Evolutionary conservation across 2,888 invertebrate genomes (phyloP).

Genomic region (Chouioia cunea): DNA sequence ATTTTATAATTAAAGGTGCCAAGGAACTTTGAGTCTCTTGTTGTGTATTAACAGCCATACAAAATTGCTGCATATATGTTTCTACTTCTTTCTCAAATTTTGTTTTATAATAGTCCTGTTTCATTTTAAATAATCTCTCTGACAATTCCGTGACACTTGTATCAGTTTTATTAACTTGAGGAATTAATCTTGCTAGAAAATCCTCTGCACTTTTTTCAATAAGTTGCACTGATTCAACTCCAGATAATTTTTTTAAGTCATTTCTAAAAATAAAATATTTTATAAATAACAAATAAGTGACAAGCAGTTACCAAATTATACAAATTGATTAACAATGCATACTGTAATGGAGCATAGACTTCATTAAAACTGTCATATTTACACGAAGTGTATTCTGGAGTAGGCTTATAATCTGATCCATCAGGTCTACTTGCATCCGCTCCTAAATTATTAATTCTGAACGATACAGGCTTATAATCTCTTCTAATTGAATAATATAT

Average conservation of each 20-base stretch:
- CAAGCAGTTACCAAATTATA: background rate
- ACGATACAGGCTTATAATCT: conserved; percentile 54
- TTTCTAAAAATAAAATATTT: conserved; percentile 21
- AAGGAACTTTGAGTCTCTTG: background rate
- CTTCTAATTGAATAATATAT: background rate
- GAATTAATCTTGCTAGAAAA: conserved; percentile 24
- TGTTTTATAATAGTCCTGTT: background rate
- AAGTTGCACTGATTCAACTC: conserved; percentile 30
- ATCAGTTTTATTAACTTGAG: conserved; percentile 33
- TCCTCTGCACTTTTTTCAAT: conserved; percentile 44
- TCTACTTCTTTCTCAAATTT: background rate
- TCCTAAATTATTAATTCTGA: conserved; percentile 66
- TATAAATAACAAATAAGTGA: background rate
- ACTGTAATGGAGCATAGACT: conserved; percentile 46
- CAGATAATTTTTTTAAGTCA: conserved; percentile 13
- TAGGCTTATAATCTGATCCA: conserved; percentile 65
- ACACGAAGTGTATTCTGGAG: conserved; percentile 54
- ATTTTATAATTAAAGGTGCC: background rate
- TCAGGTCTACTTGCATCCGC: conserved; percentile 59
- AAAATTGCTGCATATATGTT: conserved; percentile 7
- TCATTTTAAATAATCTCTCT: conserved; percentile 4
- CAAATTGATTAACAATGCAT: conserved; percentile 8
- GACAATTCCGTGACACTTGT: conserved; percentile 16
- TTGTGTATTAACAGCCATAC: conserved; percentile 18
- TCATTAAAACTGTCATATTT: conserved; percentile 59